Evolutionary conservation across 2,888 invertebrate species (phyloP), one percentile per base, ranked within the genome.

Genomic region (Hirtodrosophila trivittata): DNA sequence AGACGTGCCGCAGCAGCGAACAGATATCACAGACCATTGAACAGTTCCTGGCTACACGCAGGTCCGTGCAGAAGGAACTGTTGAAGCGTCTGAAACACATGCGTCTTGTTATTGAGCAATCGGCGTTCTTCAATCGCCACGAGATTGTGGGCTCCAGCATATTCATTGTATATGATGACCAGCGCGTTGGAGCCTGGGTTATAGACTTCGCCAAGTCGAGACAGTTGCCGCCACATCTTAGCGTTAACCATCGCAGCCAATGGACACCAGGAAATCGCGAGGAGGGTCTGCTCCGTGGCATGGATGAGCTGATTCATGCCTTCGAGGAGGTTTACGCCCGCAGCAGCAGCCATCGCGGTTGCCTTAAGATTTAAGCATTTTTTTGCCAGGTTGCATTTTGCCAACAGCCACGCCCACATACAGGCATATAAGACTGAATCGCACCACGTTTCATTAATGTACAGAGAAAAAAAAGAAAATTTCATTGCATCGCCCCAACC

Each of bases 141-240:
- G 98, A 98, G 93, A 96, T 98, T 58, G 95, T 97, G 84, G 97
- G 97, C 28, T 97, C 97, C 91, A 97, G 97, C 90, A 94, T 98
- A 75, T 95, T 99, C 85, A 95, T 99, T 83, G 95, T 98, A 65
- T 97, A 97, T 89, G 98, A 99, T 89, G 94, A 95, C 58, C 93
- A 94, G 62, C 95, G 95, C 83, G 95, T 96, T 28, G 97, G 97
- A 16, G 97, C 95, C 5, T 99, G 98, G 98, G 92, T 99, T 76
- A 99, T 99, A 66, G 99, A 99, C 90, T 99, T 99, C 89, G 98
- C 98, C 42, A 99, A 99, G 89, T 97, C 97, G 0, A 93, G 95
- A 50, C 92, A 93, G 49, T 92, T 98, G 41, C 95, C 96, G 0
- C 92, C 94, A 14, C 94, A 94, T 7, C 81, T 92, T 16, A 92